These are phyloP conservation scores for Amphiprion percula DNA, from an alignment of 2,113 vertebrate species.

Conservation along the genomic window DNA sequence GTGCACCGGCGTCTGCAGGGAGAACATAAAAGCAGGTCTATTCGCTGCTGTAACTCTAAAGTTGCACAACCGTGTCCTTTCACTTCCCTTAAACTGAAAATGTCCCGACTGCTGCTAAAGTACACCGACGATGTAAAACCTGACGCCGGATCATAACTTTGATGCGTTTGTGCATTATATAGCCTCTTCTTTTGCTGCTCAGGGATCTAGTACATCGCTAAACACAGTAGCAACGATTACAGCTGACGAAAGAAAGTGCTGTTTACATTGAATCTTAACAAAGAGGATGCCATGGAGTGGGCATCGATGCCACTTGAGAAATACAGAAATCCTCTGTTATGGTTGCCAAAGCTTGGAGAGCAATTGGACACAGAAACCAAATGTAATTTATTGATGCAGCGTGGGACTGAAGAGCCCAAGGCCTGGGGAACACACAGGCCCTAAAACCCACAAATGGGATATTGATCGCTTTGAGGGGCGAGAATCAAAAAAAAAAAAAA, in stretches of 20 bases:
- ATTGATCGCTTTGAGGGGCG: constrained; percentile 59
- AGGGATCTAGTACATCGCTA: background rate
- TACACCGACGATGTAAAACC: constrained; percentile 1
- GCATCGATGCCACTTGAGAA: constrained; percentile 3
- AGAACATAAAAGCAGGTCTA: constrained; percentile 51
- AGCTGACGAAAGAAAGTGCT: background rate
- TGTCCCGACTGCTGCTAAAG: background rate
- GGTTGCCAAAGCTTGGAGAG: constrained; percentile 43
- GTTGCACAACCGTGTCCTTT: background rate
- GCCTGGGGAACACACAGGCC: constrained; percentile 65
- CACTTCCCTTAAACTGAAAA: constrained; percentile 12
- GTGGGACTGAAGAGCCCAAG: constrained; percentile 40
- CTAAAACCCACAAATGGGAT: constrained; percentile 79
- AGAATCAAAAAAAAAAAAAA: constrained; percentile 1
- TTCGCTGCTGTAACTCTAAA: background rate
- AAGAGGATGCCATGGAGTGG: constrained; percentile 3
- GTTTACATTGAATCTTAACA: constrained; percentile 21
- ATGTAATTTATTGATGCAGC: constrained; percentile 69
- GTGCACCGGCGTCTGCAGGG: constrained; percentile 16
- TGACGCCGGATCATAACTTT: background rate
- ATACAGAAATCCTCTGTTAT: constrained; percentile 47
- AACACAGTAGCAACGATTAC: background rate
- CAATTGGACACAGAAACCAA: constrained; percentile 63
- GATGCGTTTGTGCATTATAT: background rate
- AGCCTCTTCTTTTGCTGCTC: background rate